phyloP scores from a whole-genome alignment of 1,140 invertebrate species.

The Cyclina sinensis region DNA sequence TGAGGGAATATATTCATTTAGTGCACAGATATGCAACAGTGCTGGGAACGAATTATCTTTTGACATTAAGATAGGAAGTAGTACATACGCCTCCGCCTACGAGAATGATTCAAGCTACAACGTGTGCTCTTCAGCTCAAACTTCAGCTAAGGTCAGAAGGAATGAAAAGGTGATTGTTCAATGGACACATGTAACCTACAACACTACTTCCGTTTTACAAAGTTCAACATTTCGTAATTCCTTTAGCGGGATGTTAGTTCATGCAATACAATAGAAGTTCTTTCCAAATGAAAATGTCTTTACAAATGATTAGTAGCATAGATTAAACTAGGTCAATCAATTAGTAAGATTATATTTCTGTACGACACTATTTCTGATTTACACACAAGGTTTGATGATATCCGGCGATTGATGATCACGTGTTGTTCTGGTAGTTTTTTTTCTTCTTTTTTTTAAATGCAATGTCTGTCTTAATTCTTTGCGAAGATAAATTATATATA shows the following conservation, averaged over 20 bases:
- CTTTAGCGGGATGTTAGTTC: not conserved
- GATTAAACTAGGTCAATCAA: no score
- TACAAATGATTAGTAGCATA: no score
- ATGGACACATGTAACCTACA: not conserved
- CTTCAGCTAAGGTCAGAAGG: not conserved
- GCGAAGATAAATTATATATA: no score
- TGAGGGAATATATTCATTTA: conserved; percentile 8
- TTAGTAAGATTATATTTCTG: no score
- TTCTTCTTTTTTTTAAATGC: no score
- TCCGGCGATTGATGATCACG: no score
- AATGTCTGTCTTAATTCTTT: no score
- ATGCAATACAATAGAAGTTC: not conserved
- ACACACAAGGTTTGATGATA: no score
- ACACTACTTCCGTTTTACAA: not conserved
- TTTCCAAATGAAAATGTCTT: no score
- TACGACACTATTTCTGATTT: no score
- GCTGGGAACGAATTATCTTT: not conserved
- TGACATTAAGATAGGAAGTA: not conserved
- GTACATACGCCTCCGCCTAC: not conserved
- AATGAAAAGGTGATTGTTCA: not conserved
- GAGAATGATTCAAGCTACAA: not conserved
- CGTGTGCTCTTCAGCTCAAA: not conserved
- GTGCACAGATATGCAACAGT: not conserved
- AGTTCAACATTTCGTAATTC: not conserved
- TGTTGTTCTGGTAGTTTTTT: no score